A percentile compares a stretch with the other conserved stretches of the same genome.
phyloP scores from a whole-genome alignment of 2,113 vertebrate species.

The Pelusios castaneus region DNA sequence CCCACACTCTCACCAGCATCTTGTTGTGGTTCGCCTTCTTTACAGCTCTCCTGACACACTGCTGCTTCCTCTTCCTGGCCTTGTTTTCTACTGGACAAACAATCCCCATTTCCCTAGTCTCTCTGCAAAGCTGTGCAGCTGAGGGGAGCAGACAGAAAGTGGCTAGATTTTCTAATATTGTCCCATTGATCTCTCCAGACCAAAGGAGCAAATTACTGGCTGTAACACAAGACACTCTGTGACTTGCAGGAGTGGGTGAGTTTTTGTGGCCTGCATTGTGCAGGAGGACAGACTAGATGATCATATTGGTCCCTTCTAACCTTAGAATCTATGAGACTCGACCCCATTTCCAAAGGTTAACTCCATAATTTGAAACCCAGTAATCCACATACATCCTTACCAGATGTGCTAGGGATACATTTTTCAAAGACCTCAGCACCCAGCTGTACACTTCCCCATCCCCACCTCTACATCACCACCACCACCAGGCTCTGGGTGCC shows the following conservation, averaged over 20 bases:
- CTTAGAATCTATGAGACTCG: no score
- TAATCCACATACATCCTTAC: neutral
- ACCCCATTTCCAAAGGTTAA: no score
- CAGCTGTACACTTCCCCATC: neutral
- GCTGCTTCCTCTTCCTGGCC: fast-evolving
- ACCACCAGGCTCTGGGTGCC: neutral
- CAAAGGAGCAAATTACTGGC: neutral
- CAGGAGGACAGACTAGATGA: no score
- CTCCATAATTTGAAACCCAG: no score
- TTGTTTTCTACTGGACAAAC: neutral
- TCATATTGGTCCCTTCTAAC: no score
- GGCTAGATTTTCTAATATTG: neutral
- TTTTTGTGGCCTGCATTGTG: no score
- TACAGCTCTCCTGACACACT: fast-evolving
- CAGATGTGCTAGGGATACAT: fast-evolving
- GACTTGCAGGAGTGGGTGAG: no score
- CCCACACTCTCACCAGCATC: neutral
- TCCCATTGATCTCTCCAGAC: neutral
- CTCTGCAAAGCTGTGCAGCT: neutral
- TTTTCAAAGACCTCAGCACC: neutral
- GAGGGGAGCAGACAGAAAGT: fast-evolving
- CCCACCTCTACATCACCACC: neutral
- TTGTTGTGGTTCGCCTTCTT: neutral
- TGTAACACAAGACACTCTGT: fast-evolving
- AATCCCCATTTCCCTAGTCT: neutral